Percentiles rank a stretch among this genome's conserved stretches.
Conservation (phyloP, 2,888 invertebrate genomes). For the Polyommatus iphigenia region DNA sequence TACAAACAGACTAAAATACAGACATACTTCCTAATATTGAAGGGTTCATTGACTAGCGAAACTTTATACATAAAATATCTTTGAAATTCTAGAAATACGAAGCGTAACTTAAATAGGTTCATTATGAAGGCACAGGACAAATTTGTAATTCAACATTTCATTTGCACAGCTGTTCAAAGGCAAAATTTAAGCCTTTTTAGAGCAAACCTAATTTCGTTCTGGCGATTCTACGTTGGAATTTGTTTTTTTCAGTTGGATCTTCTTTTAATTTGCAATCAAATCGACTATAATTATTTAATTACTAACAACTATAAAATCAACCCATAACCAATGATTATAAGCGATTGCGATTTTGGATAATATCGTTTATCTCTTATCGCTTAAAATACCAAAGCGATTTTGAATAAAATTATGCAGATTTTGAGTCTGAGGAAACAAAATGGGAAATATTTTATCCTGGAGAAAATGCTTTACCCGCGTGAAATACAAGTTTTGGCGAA, state of each 20-base stretch:
- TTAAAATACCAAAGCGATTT: too few relatives aligned
- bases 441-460: too few relatives aligned
- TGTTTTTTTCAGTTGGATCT: background rate
- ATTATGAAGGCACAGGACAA: constrained; percentile 9
- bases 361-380: too few relatives aligned
- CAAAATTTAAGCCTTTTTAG: constrained; percentile 17
- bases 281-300: background rate
- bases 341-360: too few relatives aligned
- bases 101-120: background rate
- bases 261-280: background rate
- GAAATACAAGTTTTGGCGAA: too few relatives aligned
- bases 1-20: too few relatives aligned
- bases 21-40: too few relatives aligned
- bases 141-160: constrained; percentile 22
- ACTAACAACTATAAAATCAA: too few relatives aligned
- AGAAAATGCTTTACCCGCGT: too few relatives aligned
- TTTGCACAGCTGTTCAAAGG: constrained; percentile 23
- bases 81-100: background rate
- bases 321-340: too few relatives aligned
- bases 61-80: background rate
- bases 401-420: too few relatives aligned
- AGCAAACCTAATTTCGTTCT: constrained; percentile 21
- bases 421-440: too few relatives aligned
- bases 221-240: constrained; percentile 12
- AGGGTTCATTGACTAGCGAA: background rate